Evolutionary conservation across 2,797 vertebrate species (phyloP).

Genomic region (Streptopelia turtur): DNA sequence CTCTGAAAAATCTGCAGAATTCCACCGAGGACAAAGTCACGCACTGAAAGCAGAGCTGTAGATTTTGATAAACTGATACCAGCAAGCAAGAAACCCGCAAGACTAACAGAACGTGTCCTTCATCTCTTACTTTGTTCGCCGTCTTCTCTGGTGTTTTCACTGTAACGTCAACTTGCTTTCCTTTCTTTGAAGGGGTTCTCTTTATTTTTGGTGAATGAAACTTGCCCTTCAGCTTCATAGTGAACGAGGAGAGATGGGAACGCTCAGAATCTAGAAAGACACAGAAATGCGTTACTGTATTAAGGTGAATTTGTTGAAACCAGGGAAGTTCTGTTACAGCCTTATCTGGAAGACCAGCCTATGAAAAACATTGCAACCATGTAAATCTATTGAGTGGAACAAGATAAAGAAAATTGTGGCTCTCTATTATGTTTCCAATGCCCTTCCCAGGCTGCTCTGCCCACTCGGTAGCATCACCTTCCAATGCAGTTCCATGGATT

Average conservation of each 20-base stretch:
- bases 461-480: neutral
- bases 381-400: neutral
- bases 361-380: neutral
- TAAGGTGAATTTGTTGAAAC: neutral
- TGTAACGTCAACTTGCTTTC: conserved; percentile 89
- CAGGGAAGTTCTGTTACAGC: neutral
- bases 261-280: conserved; percentile 90
- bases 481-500: neutral
- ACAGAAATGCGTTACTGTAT: conserved; percentile 4
- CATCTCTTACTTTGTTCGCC: conserved; percentile 87
- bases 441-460: neutral
- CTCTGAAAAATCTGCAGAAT: neutral
- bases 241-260: conserved; percentile 97
- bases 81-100: neutral
- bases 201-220: conserved; percentile 99
- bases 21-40: neutral
- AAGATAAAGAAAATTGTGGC: neutral
- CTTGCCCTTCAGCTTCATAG: conserved; percentile 98
- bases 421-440: neutral
- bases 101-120: neutral
- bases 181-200: conserved; percentile 96
- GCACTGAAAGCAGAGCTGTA: neutral
- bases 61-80: neutral
- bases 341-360: neutral
- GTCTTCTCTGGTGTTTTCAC: conserved; percentile 91